Evolutionary conservation across 2,113 vertebrate species (phyloP).

Genomic region (Clarias batrachus): DNA sequence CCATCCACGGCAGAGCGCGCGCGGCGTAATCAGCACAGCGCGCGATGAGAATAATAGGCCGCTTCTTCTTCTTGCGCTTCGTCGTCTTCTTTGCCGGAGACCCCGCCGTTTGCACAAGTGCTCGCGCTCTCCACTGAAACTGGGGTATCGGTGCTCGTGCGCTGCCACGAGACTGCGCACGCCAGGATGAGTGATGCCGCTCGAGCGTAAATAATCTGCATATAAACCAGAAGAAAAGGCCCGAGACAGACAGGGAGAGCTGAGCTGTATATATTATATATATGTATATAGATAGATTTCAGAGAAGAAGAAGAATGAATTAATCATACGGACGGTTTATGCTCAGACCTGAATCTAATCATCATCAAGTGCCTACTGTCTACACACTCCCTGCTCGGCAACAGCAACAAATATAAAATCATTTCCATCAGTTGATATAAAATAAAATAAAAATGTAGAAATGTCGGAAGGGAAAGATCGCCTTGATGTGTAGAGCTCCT

Average conservation of each 20-base stretch:
- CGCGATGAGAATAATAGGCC: slow-evolving; percentile 79
- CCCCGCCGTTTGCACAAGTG: slow-evolving; percentile 72
- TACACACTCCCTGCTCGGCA: background rate
- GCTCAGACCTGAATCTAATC: background rate
- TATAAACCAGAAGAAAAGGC: slow-evolving; percentile 53
- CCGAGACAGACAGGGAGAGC: background rate
- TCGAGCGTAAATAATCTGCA: slow-evolving; percentile 61
- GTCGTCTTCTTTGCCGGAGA: slow-evolving; percentile 64
- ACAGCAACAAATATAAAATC: background rate
- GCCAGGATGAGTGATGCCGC: slow-evolving; percentile 64
- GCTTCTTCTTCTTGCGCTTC: slow-evolving; percentile 43
- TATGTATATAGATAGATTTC: no score
- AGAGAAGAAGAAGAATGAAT: background rate
- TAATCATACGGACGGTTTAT: background rate
- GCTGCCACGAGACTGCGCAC: slow-evolving; percentile 47
- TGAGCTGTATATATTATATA: background rate
- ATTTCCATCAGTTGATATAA: background rate
- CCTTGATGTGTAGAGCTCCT: background rate
- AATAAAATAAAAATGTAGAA: no score
- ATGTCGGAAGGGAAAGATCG: background rate
- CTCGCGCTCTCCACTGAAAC: slow-evolving; percentile 60
- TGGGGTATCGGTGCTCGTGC: slow-evolving; percentile 52
- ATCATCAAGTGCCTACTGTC: background rate
- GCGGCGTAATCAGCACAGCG: slow-evolving; percentile 87
- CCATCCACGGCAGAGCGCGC: slow-evolving; percentile 72